Evolutionary conservation across 2,113 vertebrate genomes (phyloP).

Genomic region (Rhabdomys dilectus): DNA sequence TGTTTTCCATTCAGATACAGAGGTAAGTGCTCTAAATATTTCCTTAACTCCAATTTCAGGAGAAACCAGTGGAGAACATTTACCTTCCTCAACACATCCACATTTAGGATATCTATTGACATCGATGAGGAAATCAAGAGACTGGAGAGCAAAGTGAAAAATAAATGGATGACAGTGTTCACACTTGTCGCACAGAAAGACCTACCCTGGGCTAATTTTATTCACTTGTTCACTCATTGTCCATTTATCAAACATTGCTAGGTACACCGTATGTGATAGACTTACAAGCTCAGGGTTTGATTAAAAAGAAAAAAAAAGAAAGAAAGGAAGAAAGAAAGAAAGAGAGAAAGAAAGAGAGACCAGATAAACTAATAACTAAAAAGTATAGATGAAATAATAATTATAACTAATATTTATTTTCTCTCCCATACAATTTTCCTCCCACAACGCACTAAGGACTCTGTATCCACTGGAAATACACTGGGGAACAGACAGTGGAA

Average conservation of each 20-base stretch:
- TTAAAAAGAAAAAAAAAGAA: background rate
- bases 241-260: constrained; percentile 1
- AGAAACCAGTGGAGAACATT: background rate
- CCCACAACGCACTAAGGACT: background rate
- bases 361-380: background rate
- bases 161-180: background rate
- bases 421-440: background rate
- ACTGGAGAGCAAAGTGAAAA: background rate
- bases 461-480: background rate
- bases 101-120: background rate
- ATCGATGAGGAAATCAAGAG: background rate
- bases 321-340: too few species aligned
- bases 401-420: background rate
- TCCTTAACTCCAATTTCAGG: background rate
- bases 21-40: background rate
- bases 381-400: background rate
- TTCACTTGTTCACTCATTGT: background rate
- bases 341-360: too few species aligned
- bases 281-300: background rate
- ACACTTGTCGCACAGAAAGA: background rate
- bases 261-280: background rate
- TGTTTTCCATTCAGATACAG: background rate
- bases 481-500: background rate
- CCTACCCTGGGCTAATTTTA: background rate
- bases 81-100: too few species aligned